Base-by-base conservation (phyloP, 2,113 vertebrate genomes). In the Gadus macrocephalus region DNA sequence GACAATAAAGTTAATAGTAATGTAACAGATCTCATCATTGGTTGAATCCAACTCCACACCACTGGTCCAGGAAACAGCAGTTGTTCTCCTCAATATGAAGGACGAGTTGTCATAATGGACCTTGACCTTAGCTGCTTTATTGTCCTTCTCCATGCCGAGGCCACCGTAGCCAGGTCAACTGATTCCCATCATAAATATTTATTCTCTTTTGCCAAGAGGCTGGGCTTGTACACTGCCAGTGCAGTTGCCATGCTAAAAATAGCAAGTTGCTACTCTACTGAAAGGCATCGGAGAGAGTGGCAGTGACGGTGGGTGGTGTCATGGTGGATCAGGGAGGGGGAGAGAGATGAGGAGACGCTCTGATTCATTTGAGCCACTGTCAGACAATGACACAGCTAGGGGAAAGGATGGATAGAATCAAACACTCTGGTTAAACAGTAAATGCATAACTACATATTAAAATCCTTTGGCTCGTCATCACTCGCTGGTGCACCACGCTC, bases 181-280 rank as follows among this genome's bases (percentile, higher is more conserved):
- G 56, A 60, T 73, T 66, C 67, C 27, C 64, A 72, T 69, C 63
- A 71, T 68, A 77, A 75, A 78, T 65, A 63, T 66, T 35, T 72
- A 53, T 80, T 71, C 49, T 25, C 9, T 61, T 71, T 53, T 31
- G 35, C 63, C 15, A 25, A 62, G 28, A 53, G 61, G 53, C 53
- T 72, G 77, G 38, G 78, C 79, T 66, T 35, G 25, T 67, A 78
- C 66, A 69, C 68, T 73, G 69, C 68, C 59, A 69, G 42, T 79
- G 61, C 78, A 85, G 83, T 83, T 83, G 78, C 74, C 27, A 53
- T 31, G 67, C 80, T 89, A 88, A 83, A 89, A 80, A 86, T 86
- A 87, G 68, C 70, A 1, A 49, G 64, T 42, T 53, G 64, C 80
- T 83, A 74, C 80, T 86, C 67, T 60, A 79, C 78, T 81, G 72